Evolutionary conservation across 2,888 invertebrate genomes (phyloP).

Genomic region (Gymnoscelis rufifasciata): DNA sequence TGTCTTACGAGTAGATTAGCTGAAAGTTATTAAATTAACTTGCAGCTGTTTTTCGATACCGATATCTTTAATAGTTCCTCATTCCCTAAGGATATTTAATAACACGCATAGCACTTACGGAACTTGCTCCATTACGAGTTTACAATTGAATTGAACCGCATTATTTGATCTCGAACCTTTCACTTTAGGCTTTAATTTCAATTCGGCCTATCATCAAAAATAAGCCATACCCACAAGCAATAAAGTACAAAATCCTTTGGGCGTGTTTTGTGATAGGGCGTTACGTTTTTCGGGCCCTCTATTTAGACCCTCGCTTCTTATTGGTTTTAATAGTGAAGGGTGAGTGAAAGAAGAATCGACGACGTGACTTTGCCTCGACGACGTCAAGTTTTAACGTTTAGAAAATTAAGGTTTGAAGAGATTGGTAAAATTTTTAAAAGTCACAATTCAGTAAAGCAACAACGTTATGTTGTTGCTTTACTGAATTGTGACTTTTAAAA

Average conservation of each 20-base stretch:
- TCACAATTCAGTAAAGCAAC: too few species aligned
- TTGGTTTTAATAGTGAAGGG: conserved; percentile 71
- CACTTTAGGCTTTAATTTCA: conserved; percentile 47
- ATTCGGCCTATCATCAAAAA: conserved; percentile 27
- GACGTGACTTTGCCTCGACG: conserved; percentile 62
- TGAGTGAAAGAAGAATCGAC: conserved; percentile 50
- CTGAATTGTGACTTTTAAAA: too few species aligned
- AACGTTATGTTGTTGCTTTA: too few species aligned
- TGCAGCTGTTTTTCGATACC: too few species aligned
- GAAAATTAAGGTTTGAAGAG: too few species aligned
- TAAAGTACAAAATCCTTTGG: conserved; percentile 37
- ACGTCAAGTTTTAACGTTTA: not conserved
- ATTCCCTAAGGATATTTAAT: not conserved
- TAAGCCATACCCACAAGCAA: conserved; percentile 8
- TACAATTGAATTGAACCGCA: conserved; percentile 21
- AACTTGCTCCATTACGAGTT: conserved; percentile 5
- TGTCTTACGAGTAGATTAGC: too few species aligned
- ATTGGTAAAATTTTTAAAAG: too few species aligned
- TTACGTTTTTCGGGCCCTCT: conserved; percentile 46
- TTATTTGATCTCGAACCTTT: conserved; percentile 50
- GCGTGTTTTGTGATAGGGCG: conserved; percentile 48
- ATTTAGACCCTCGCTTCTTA: conserved; percentile 68
- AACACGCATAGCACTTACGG: not conserved
- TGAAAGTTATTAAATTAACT: too few species aligned
- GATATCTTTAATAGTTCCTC: not conserved